Evolutionary conservation across 2,888 invertebrate genomes (phyloP).

Genomic region (Dasysyrphus albostriatus): DNA sequence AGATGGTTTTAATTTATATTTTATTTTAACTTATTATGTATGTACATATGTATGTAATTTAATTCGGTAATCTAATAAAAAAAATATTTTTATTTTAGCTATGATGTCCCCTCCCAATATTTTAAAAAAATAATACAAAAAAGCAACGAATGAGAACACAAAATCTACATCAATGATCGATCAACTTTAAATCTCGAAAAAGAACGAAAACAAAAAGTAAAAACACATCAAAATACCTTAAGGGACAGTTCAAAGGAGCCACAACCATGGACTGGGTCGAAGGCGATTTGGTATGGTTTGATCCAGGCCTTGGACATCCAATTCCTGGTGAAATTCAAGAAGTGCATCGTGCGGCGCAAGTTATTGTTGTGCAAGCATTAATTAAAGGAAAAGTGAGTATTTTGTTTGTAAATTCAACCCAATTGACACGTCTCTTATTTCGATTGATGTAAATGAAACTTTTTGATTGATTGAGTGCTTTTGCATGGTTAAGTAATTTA

Average conservation of each 20-base stretch:
- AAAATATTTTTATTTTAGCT: slow-evolving; percentile 28
- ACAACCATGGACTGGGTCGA: slow-evolving; percentile 87
- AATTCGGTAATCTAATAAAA: background rate
- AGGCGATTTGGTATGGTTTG: slow-evolving; percentile 97
- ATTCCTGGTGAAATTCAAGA: slow-evolving; percentile 96
- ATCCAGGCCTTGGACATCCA: slow-evolving; percentile 94
- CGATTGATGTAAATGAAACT: background rate
- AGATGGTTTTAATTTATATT: no score
- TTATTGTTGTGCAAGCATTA: slow-evolving; percentile 94
- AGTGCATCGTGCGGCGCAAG: slow-evolving; percentile 94
- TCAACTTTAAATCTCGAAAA: background rate
- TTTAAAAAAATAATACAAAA: slow-evolving; percentile 3
- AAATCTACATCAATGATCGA: slow-evolving; percentile 32
- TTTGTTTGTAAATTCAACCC: background rate
- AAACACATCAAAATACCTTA: background rate
- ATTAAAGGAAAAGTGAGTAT: slow-evolving; percentile 92
- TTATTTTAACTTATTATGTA: no score
- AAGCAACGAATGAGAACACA: slow-evolving; percentile 17
- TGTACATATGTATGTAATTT: no score
- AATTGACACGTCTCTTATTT: background rate
- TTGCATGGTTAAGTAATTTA: background rate
- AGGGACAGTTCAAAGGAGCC: slow-evolving; percentile 15
- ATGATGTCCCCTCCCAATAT: slow-evolving; percentile 20
- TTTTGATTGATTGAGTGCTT: background rate
- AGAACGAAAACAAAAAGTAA: background rate